Base-by-base conservation (phyloP, 1,140 invertebrate species). In the Platyura marginata region DNA sequence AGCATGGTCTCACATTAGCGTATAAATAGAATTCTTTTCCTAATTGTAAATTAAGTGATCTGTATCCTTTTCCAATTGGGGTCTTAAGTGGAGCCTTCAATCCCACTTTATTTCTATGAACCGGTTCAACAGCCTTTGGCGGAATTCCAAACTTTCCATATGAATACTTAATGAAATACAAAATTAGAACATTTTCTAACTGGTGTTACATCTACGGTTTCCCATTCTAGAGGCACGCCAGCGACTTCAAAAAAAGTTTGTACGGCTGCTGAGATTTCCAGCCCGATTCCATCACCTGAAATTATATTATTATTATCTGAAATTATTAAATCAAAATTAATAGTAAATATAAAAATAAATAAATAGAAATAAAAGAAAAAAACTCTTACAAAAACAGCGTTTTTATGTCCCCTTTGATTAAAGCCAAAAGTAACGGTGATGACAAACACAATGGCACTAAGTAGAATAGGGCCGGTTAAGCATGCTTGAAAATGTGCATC, bases 11-110 rank as follows among this genome's bases (percentile, higher is more conserved):
- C 8, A 99, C 95, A 68, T 99, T 99, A 15, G 96, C 95, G 63
- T 98, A 99, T 37, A 99, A 69, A 65, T 92, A 95, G 64, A 99
- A 99, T 67, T 96, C 93, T 77, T 98, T 98, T 62, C 96, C 76
- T 19, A 99, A 69, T 16, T 94, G 93, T 56, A 99, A 75, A 71
- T 99, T 99, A 3, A 99, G 70, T 22, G 94, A 98, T 54, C 94
- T 75, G 68, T 99, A 94, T 15, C 96, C 96, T 70, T 99, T 99
- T 45, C 96, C 96, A 46, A 99, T 81, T 10, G 96, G 96, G 22
- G 96, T 98, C 77, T 94, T 97, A 29, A 99, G 67, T 2, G 95
- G 93, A 11, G 95, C 95, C 68, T 99, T 99, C 2, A 99, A 69
- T 42, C 96, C 96, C 56, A 99, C 86, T 72, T 92, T 88, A 65